Evolutionary conservation across 2,888 invertebrate genomes (phyloP).

Genomic region (Allolobophora icterica): DNA sequence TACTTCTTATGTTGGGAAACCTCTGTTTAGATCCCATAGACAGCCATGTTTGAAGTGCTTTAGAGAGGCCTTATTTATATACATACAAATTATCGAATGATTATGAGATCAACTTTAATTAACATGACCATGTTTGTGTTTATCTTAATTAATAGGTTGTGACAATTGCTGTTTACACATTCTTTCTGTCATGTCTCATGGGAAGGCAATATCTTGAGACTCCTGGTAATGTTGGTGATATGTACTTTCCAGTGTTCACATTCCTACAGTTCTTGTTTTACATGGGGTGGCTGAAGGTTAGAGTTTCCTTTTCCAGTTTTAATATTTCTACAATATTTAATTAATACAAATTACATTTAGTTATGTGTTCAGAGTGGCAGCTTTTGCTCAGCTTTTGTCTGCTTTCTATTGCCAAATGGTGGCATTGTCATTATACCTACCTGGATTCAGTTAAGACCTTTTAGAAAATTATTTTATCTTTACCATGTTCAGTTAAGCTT

Average conservation of each 20-base stretch:
- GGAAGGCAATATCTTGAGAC: constrained; percentile 77
- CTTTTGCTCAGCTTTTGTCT: not conserved
- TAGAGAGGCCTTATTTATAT: too few species aligned
- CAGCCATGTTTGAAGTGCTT: too few species aligned
- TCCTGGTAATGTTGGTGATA: constrained; percentile 71
- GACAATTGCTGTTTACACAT: constrained; percentile 85
- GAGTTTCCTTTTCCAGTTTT: not conserved
- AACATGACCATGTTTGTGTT: not conserved
- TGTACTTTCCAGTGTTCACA: constrained; percentile 89
- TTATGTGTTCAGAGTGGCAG: not conserved
- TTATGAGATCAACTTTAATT: not conserved
- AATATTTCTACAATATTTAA: not conserved
- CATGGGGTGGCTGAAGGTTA: constrained; percentile 74
- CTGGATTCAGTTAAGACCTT: too few species aligned
- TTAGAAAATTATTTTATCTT: too few species aligned
- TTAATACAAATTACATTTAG: not conserved
- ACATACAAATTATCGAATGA: not conserved
- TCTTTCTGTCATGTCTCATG: constrained; percentile 85
- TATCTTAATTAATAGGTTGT: constrained; percentile 75
- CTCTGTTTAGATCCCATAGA: too few species aligned
- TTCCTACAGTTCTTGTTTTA: constrained; percentile 77
- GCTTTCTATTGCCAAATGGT: too few species aligned
- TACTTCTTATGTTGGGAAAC: too few species aligned
- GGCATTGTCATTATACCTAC: not conserved
- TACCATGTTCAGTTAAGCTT: not conserved